Evolutionary conservation across 2,888 invertebrate genomes (phyloP).

Genomic region (Nebria salina): DNA sequence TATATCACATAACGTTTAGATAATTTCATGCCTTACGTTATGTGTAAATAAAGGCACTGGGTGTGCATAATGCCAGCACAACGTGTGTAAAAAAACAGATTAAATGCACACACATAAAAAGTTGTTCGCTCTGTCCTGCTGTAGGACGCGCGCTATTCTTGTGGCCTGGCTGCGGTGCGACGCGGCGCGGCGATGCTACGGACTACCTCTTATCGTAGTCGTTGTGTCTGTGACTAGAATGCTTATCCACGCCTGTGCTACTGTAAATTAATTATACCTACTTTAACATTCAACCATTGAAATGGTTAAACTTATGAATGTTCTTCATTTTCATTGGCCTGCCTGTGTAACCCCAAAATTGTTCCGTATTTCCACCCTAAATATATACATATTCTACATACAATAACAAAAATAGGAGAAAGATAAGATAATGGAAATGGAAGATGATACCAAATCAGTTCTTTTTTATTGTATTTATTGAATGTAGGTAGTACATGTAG

Average conservation of each 20-base stretch:
- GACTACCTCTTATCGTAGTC: constrained; percentile 3
- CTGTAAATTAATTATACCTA: constrained; percentile 44
- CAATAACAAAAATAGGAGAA: no score
- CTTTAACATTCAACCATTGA: constrained; percentile 40
- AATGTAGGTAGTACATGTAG: no score
- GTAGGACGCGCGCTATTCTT: background rate
- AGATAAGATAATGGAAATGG: no score
- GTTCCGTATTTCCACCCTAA: background rate
- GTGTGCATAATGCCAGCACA: constrained; percentile 26
- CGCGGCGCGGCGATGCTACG: background rate
- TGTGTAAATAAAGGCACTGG: constrained; percentile 27
- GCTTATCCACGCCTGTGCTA: constrained; percentile 40
- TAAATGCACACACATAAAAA: constrained; percentile 36
- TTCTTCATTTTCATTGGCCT: constrained; percentile 24
- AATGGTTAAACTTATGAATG: constrained; percentile 44
- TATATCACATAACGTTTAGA: constrained; percentile 22
- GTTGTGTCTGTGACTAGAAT: constrained; percentile 24
- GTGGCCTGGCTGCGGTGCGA: background rate
- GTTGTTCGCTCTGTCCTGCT: constrained; percentile 11
- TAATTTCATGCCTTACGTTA: constrained; percentile 38
- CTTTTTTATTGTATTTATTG: no score
- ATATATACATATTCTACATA: background rate
- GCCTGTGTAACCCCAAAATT: background rate
- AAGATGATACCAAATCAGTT: no score
- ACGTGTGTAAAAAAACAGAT: constrained; percentile 41